phyloP scores from a whole-genome alignment of 37 sponge, comb jelly and placozoan genomes.

The Crambe crambe region DNA sequence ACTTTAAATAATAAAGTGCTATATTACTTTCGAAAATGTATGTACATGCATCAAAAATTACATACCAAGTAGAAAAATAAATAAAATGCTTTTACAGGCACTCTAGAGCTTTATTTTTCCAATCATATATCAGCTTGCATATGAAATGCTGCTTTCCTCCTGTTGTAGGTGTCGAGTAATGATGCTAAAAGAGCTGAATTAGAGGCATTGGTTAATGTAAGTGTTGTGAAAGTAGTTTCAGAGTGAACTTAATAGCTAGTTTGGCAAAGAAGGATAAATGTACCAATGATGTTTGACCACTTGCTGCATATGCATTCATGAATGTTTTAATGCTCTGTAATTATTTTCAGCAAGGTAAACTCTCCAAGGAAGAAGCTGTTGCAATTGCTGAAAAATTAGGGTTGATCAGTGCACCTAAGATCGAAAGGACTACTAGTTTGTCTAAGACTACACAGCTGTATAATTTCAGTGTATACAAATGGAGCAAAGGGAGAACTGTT shows the following conservation, averaged over 20 bases:
- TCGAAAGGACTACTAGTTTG: constrained; percentile 12
- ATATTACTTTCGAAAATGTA: too few relatives aligned
- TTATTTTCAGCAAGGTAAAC: constrained; percentile 45
- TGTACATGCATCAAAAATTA: too few relatives aligned
- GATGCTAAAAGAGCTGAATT: constrained; percentile 27
- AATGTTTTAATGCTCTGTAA: not conserved
- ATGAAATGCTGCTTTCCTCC: too few relatives aligned
- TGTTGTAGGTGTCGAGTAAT: not conserved
- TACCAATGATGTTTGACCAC: too few relatives aligned
- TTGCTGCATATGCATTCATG: not conserved
- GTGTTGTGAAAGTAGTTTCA: not conserved
- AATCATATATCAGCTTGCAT: too few relatives aligned
- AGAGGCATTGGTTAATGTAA: constrained; percentile 15
- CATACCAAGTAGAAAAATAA: too few relatives aligned
- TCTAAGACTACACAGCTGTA: constrained; percentile 36
- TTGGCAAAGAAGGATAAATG: not conserved
- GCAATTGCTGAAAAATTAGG: constrained; percentile 48
- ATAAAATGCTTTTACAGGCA: too few relatives aligned
- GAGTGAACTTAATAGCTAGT: not conserved
- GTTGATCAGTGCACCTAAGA: not conserved
- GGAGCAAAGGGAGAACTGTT: constrained; percentile 56
- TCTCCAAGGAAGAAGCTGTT: constrained; percentile 43
- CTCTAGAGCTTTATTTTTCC: too few relatives aligned
- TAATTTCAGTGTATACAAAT: constrained; percentile 81
- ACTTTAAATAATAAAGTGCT: too few relatives aligned